Percentiles rank a stretch among this genome's conserved stretches.
These are phyloP conservation scores for Sander vitreus DNA, from an alignment of 2,113 vertebrate genomes.

Conservation along the genomic window DNA sequence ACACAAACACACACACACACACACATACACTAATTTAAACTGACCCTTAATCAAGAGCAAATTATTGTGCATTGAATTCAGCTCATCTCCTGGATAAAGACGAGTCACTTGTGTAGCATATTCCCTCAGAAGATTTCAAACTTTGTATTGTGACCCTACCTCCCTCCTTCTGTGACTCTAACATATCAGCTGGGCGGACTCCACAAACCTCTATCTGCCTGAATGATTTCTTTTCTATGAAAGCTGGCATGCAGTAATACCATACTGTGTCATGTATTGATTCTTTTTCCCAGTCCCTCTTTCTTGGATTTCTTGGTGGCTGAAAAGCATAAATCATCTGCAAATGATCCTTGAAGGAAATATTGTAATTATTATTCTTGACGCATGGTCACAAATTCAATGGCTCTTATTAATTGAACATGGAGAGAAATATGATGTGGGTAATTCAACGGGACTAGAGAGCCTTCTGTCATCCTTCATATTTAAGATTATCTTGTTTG, in stretches of 20 bases:
- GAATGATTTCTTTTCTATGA: conserved; percentile 79
- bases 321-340: conserved; percentile 80
- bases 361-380: conserved; percentile 85
- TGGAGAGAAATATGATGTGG: conserved; percentile 80
- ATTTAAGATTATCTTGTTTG: conserved; percentile 64
- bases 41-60: conserved; percentile 70
- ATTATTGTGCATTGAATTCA: conserved; percentile 62
- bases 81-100: conserved; percentile 53
- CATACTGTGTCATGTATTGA: conserved; percentile 81
- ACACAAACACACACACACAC: conserved; percentile 16
- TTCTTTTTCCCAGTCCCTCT: conserved; percentile 70
- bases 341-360: conserved; percentile 81
- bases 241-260: conserved; percentile 79
- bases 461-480: conserved; percentile 67
- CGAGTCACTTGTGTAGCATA: conserved; percentile 32
- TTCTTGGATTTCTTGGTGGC: conserved; percentile 75
- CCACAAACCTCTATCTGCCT: conserved; percentile 74
- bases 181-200: conserved; percentile 57
- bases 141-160: conserved; percentile 13
- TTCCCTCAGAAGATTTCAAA: conserved; percentile 43
- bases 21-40: conserved; percentile 55
- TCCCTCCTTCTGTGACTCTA: conserved; percentile 36
- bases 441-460: conserved; percentile 74
- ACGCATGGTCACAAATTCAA: conserved; percentile 82
- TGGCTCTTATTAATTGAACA: conserved; percentile 84